Evolutionary conservation across 23 tunicate species (phyloP).

Genomic region (Ciona savignyi): DNA sequence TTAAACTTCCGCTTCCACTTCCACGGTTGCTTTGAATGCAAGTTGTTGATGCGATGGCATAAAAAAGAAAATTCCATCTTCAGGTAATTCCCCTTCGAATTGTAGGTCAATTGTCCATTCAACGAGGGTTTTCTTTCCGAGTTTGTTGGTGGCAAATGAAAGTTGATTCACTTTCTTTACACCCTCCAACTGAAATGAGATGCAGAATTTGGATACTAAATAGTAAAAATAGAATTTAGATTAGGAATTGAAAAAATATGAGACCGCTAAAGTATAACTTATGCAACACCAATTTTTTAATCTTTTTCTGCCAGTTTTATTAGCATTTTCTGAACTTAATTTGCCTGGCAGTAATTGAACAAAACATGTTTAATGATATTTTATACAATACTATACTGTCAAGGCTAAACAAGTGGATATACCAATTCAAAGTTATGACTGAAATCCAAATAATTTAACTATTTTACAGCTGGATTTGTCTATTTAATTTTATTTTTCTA

Average conservation of each 20-base stretch:
- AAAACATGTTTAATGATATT: too few species aligned
- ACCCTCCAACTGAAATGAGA: conserved; percentile 33
- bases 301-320: not conserved
- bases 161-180: conserved; percentile 22
- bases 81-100: conserved; percentile 51
- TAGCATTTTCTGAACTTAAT: too few species aligned
- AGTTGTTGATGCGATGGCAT: conserved; percentile 68
- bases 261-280: too few species aligned
- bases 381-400: too few species aligned
- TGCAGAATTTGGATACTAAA: not conserved
- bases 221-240: not conserved
- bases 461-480: too few species aligned
- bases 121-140: conserved; percentile 63
- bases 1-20: not conserved
- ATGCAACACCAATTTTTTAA: too few species aligned
- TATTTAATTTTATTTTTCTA: too few species aligned
- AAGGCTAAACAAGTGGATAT: too few species aligned
- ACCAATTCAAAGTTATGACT: too few species aligned
- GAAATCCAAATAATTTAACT: too few species aligned
- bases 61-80: conserved; percentile 54
- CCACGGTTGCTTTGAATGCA: conserved; percentile 33
- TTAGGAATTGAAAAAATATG: too few species aligned
- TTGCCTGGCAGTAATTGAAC: too few species aligned
- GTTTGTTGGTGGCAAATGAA: conserved; percentile 16
- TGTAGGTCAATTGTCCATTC: conserved; percentile 62